Evolutionary conservation across 2,888 invertebrate genomes (phyloP), one percentile per base, ranked within the genome.

Genomic region (Brachylomia viminalis): DNA sequence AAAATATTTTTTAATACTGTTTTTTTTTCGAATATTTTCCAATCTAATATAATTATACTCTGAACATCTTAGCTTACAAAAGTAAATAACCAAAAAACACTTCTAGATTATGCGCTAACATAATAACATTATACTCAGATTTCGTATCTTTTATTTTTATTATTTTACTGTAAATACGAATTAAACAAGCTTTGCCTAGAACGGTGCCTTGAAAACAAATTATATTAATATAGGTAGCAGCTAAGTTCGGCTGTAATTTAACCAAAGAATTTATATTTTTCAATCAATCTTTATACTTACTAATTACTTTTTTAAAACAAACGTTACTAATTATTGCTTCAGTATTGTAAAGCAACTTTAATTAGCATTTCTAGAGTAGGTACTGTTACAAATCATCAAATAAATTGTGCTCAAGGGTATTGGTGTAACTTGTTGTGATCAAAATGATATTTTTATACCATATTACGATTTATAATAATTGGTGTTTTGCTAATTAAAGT

Each of bases 311-410:
- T 61, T 73, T 71, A 30, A 64, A 59, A 71, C 73, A 47, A 77
- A 76, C 69, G 62, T 77, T 67, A 84, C 79, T 80, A 80, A 81
- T 85, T 79, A 87, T 87, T 82, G 88, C 88, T 92, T 90, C 89
- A 91, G 89, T 88, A 89, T 88, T 91, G 80, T 83, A 87, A 86
- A 88, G 87, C 89, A 88, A 77, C 76, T 86, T 89, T 84, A 88
- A 84, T 92, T 92, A 93, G 93, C 93, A 93, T 93, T 93, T 93
- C 83, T 92, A 93, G 91, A 84, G 86, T 92, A 91, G 89, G 86
- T 72, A 78, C 68, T 75, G 72, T 84, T 59, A 75, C 49, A 68
- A 80, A 68, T 86, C 88, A 90, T 87, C 80, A 78, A 78, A 83
- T 68, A 85, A 89, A 88, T 88, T 91, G 86, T 91, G 92, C 90